These are phyloP conservation scores for Melanostoma mellinum DNA, from an alignment of 2,888 invertebrate genomes.

Conservation along the genomic window DNA sequence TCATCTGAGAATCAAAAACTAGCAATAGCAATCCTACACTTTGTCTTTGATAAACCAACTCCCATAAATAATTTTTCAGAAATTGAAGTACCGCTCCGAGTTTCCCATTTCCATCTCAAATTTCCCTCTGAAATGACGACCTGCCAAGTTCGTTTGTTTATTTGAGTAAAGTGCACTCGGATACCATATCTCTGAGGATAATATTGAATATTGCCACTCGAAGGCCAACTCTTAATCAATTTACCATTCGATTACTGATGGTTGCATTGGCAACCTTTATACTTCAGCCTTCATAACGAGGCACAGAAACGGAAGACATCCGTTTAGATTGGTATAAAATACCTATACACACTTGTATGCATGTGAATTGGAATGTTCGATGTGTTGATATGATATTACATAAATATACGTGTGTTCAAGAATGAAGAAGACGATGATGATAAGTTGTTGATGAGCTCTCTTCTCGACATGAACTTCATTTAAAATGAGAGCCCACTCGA, in stretches of 20 bases:
- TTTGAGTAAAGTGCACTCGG: conserved; percentile 62
- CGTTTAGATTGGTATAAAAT: background rate
- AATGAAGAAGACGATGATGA: conserved; percentile 22
- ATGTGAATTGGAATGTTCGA: conserved; percentile 4
- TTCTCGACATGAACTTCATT: conserved; percentile 34
- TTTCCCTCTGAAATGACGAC: conserved; percentile 31
- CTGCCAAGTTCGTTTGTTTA: conserved; percentile 48
- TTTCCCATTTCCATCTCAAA: background rate
- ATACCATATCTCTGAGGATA: conserved; percentile 64
- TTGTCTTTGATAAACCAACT: no score
- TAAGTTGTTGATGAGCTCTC: conserved; percentile 44
- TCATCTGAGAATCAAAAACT: no score
- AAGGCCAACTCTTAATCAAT: conserved; percentile 69
- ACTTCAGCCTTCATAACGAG: conserved; percentile 24
- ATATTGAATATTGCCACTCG: conserved; percentile 76
- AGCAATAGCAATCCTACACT: no score
- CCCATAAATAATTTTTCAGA: no score
- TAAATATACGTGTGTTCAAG: conserved; percentile 9
- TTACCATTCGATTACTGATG: conserved; percentile 61
- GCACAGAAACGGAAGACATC: background rate
- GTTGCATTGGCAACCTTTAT: conserved; percentile 55
- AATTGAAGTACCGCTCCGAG: no score
- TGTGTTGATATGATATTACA: conserved; percentile 26
- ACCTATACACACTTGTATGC: background rate
- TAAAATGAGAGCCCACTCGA: conserved; percentile 54